Base-by-base conservation (phyloP, 35 echinoderm and acorn worm genomes). In the Hemicentrotus pulcherrimus region DNA sequence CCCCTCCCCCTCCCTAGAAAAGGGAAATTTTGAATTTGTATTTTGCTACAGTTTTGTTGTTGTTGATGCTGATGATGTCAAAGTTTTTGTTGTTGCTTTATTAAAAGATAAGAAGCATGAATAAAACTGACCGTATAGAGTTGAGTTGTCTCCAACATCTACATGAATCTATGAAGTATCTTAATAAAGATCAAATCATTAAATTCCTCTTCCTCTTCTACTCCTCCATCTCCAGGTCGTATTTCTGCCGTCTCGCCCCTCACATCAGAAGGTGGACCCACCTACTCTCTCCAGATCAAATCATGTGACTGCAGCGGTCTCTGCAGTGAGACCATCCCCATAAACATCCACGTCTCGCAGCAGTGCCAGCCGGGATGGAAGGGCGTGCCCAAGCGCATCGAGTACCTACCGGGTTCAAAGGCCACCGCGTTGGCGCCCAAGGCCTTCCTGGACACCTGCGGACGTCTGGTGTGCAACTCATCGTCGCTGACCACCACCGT, bases 401-500 rank as follows among this genome's bases (percentile, higher is more conserved):
- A 99, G 88, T 96, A 97, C 35, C 88, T 91, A 0, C 95, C 97
- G 19, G 96, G 94, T 15, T 94, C 96, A 24, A 70, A 48, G 92
- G 55, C 46, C 52, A 95, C 94, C 46, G 33, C 86, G 47, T 46
- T 99, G 10, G 98, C 97, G 0, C 92, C 97, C 45, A 95, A 91
- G 95, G 95, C 94, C 11, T 97, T 94, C 95, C 91, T 99, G 24
- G 98, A 99, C 58, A 97, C 95, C 7, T 99, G 98, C 87, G 95
- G 94, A 31, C 91, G 91, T 12, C 96, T 96, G 15, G 88, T 86
- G 41, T 99, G 98, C 58, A 97, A 97, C 86, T 61, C 61, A 47
- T 98, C 97, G 31, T 48, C 92, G 28, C 88, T 99, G 24, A 96
- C 92, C 22, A 96, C 96, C 10, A 95, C 88, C 0, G 95, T 99